Base-by-base conservation (phyloP, 2,113 vertebrate species). In the Rallus limicola region DNA sequence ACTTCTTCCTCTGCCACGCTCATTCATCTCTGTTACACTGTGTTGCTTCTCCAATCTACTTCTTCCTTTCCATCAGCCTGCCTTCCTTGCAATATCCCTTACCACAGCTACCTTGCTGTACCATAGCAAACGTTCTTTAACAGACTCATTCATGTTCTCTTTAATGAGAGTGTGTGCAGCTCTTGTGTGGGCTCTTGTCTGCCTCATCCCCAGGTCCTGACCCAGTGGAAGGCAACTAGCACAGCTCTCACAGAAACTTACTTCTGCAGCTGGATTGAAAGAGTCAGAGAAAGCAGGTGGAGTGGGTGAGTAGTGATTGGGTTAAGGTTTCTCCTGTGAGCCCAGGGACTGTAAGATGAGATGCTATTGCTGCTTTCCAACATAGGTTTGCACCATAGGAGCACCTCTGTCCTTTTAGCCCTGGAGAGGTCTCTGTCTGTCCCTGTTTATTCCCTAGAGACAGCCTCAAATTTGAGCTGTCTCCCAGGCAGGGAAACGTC, bases 81-180 rank as follows among this genome's bases (percentile, higher is more conserved):
- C n/a, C 36, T 86, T 56, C 63, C 28, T 94, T 67, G 40, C 42
- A 84, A 34, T 75, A 72, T 65, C 64, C 60, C 44, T 78, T 33
- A 8, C 40, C 69, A 93, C 79, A 91, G 38, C 71, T 74, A 33
- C 36, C 38, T 70, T 53, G 71, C 60, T 69, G 58, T 64, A 70
- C 65, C 16, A 33, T 48, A 91, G 85, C 40, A 80, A 95, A 82
- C 34, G 34, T 60, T 82, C 71, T 96, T 93, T 97, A 93, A 86
- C 87, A 62, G 95, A 92, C 81, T 95, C 42, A 18, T 46, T 42
- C 13, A 42, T 15, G 14, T 42, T 42, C 42, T 42, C 42, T 42
- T 42, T 46, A 46, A 46, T 46, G 44, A 46, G 44, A 46, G 17
- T 17, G 15, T 46, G 44, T 46, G 44, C 44, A 46, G 17, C 44